Evolutionary conservation across 2,797 vertebrate genomes (phyloP), one percentile per base, ranked within the genome.

Genomic region (Sebastes flavidus): DNA sequence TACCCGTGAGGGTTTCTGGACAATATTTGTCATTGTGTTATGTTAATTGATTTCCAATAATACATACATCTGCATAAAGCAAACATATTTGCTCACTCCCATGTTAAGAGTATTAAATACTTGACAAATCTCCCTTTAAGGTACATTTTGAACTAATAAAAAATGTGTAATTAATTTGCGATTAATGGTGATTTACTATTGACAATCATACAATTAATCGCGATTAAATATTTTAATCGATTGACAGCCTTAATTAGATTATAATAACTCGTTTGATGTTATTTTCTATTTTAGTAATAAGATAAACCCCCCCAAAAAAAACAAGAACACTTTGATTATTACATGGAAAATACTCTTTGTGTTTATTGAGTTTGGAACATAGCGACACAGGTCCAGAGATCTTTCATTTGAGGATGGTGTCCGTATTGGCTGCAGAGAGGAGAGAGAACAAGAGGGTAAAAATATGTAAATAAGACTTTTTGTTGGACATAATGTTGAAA

Each of bases 401-500:
- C 1, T 20, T 66, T 95, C 91, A 96, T 92, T 96, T 94, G n/a
- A 96, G 90, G 85, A 96, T 96, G 83, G 91, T 94, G 42, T 96
- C 96, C 29, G 93, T 88, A 84, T 93, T 94, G 59, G 91, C 95
- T 96, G 95, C 69, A 88, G 60, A 88, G 27, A 81, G 22, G 66
- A 67, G 20, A 74, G 18, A 83, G 49, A 81, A 72, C 25, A 81
- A 24, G 16, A 59, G 11, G 9, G 4, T 6, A 6, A 7, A 55
- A 75, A 58, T 10, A 22, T 27, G 42, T 75, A 5, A 85, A 36
- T 52, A 6, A 14, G 2, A 65, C 3, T 16, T 22, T 49, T 38
- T 27, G 10, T 46, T 36, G 16, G 3, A 42, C 0, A 75, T 16
- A 6, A 20, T 36, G 30, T 24, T 3, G 5, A 29, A 63, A 38